Evolutionary conservation across 1,140 invertebrate genomes (phyloP).

Genomic region (Triops cancriformis): DNA sequence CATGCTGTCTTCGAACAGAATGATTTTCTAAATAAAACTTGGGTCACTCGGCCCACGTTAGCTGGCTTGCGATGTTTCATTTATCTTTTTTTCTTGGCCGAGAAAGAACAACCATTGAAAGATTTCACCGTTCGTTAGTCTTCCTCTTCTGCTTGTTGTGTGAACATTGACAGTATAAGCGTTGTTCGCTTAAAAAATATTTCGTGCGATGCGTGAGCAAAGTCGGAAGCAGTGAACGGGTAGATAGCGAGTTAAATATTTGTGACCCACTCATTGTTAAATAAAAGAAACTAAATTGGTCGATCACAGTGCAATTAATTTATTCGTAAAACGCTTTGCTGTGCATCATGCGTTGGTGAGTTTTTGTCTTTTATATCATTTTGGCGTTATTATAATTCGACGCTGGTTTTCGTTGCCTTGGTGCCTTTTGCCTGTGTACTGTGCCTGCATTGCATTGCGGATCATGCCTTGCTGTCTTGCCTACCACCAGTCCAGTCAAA

Average conservation of each 20-base stretch:
- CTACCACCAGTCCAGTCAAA: slow-evolving; percentile 2
- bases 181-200: too few species aligned
- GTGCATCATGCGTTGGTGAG: not conserved
- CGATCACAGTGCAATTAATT: not conserved
- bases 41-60: not conserved
- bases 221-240: not conserved
- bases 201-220: not conserved
- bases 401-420: slow-evolving; percentile 6
- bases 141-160: not conserved
- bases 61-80: not conserved
- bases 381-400: not conserved
- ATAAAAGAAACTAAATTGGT: too few species aligned
- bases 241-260: not conserved
- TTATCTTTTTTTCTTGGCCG: not conserved
- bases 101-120: not conserved
- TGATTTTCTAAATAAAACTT: slow-evolving; percentile 7
- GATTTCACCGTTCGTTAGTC: not conserved
- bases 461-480: not conserved
- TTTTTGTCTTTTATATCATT: not conserved
- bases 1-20: not conserved
- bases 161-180: not conserved
- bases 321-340: not conserved
- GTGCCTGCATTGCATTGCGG: not conserved
- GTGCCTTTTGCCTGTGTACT: not conserved
- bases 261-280: too few species aligned